phyloP scores from a whole-genome alignment of 1,140 invertebrate genomes.

The Dendroctonus valens region DNA sequence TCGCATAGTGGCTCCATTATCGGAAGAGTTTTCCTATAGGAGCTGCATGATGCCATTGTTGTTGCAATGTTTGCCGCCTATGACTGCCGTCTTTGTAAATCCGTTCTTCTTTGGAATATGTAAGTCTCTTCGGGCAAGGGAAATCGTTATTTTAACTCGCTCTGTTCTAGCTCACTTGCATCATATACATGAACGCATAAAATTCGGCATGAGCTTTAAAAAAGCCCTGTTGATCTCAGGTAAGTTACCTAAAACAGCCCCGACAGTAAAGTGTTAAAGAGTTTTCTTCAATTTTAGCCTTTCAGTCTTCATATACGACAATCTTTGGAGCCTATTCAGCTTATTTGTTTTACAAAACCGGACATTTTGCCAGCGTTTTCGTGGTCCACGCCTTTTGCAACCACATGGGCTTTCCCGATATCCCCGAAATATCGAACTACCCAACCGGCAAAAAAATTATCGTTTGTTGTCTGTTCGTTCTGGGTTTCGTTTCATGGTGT shows the following conservation, averaged over 20 bases:
- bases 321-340: slow-evolving; percentile 93
- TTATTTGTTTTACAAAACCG: slow-evolving; percentile 80
- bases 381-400: slow-evolving; percentile 93
- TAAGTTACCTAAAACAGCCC: slow-evolving; percentile 51
- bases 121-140: slow-evolving; percentile 48
- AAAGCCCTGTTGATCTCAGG: slow-evolving; percentile 68
- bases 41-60: slow-evolving; percentile 92
- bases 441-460: slow-evolving; percentile 63
- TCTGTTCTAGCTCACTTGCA: slow-evolving; percentile 80
- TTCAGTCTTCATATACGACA: slow-evolving; percentile 89
- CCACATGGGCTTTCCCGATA: slow-evolving; percentile 92
- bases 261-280: neutral
- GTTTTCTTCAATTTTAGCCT: slow-evolving; percentile 56
- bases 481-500: slow-evolving; percentile 78
- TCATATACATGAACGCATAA: slow-evolving; percentile 81
- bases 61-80: slow-evolving; percentile 75
- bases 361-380: slow-evolving; percentile 86
- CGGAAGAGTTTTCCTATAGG: slow-evolving; percentile 87
- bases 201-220: slow-evolving; percentile 65
- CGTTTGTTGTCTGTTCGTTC: slow-evolving; percentile 65
- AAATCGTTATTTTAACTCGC: neutral
- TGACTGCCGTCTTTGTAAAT: slow-evolving; percentile 77
- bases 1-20: slow-evolving; percentile 86
- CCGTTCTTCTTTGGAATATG: slow-evolving; percentile 91
- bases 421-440: slow-evolving; percentile 72